Evolutionary conservation across 2,797 vertebrate genomes (phyloP).

Genomic region (Mus minutoides): DNA sequence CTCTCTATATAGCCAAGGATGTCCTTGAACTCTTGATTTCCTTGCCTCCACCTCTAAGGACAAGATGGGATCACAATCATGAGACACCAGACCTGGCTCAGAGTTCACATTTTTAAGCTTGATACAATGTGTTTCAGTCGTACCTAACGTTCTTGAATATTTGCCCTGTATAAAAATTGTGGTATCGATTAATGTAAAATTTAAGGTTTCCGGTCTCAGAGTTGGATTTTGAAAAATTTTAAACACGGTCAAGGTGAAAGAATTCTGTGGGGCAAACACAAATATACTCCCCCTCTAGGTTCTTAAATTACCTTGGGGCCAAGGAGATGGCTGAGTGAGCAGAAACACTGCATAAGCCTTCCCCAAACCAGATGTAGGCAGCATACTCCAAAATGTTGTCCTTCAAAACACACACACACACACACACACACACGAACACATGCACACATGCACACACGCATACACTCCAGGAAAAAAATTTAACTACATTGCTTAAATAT

Average conservation of each 20-base stretch:
- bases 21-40: neutral
- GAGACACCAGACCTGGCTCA: neutral
- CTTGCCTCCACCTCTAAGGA: neutral
- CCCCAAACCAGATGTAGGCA: neutral
- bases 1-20: neutral
- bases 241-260: constrained; percentile 34
- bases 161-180: constrained; percentile 12
- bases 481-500: neutral
- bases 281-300: neutral
- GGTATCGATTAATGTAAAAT: neutral
- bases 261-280: neutral
- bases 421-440: neutral
- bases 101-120: neutral
- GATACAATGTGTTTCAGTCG: neutral
- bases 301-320: neutral
- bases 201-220: neutral
- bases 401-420: neutral
- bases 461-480: neutral
- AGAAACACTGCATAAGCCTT: neutral
- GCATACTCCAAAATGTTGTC: neutral
- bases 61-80: neutral
- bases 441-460: neutral
- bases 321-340: neutral
- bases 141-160: neutral
- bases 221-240: constrained; percentile 37